A percentile compares a stretch with the other conserved stretches of the same genome.
Evolutionary conservation across 2,113 vertebrate genomes (phyloP).

Genomic region (Nettapus auritus): DNA sequence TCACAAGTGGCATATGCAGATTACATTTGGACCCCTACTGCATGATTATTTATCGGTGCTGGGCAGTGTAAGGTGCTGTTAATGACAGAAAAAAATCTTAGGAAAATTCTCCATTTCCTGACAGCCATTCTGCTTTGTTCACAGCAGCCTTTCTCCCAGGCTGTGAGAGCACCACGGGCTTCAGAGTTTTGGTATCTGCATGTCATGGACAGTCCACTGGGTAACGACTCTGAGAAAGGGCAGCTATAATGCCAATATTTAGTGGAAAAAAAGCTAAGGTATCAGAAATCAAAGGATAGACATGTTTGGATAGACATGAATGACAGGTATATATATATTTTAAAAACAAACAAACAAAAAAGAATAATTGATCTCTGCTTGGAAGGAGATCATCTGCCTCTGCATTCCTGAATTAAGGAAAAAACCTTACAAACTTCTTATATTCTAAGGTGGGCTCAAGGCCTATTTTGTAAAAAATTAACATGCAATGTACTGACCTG

Average conservation of each 20-base stretch:
- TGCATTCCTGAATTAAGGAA: neutral
- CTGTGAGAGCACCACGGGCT: neutral
- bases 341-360: too few species aligned
- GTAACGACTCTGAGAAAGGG: neutral
- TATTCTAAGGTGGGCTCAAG: neutral
- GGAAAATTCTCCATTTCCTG: neutral
- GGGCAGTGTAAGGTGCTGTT: neutral
- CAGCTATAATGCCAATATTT: neutral
- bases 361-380: conserved; percentile 30
- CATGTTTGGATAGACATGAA: neutral
- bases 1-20: neutral
- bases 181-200: neutral
- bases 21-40: conserved; percentile 5
- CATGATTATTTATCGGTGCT: conserved; percentile 27
- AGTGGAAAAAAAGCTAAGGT: neutral
- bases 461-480: neutral
- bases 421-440: neutral
- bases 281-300: neutral
- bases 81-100: neutral
- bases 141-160: neutral
- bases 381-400: neutral
- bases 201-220: neutral
- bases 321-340: neutral
- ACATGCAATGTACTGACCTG: neutral
- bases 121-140: neutral